phyloP scores from a whole-genome alignment of 2,888 invertebrate genomes.

The Drosophila phalerata region DNA sequence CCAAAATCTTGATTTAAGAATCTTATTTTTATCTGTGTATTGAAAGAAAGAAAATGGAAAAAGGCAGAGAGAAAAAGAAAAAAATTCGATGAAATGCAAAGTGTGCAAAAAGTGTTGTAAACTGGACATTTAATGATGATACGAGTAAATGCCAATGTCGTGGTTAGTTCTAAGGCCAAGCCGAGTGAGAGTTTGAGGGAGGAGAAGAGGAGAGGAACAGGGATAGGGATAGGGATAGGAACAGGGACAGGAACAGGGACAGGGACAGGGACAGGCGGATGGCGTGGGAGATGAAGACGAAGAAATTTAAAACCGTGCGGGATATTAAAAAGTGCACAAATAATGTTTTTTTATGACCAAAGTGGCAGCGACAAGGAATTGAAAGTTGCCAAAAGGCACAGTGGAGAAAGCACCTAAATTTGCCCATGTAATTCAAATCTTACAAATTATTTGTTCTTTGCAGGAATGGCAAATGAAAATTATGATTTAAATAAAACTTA shows the following conservation, averaged over 20 bases:
- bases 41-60: neutral
- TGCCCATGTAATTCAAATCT: no score
- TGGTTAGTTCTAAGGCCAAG: neutral
- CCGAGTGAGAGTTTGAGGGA: no score
- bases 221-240: neutral
- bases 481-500: no score
- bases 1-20: no score
- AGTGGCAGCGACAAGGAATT: slow-evolving; percentile 55
- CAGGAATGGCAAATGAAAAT: no score
- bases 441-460: no score
- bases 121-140: slow-evolving; percentile 36
- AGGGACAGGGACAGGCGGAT: neutral
- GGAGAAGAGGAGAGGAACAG: neutral
- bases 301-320: slow-evolving; percentile 82
- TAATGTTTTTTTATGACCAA: slow-evolving; percentile 81
- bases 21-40: no score
- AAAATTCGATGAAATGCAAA: slow-evolving; percentile 79
- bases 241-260: neutral
- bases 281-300: slow-evolving; percentile 15
- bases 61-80: neutral
- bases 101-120: slow-evolving; percentile 41
- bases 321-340: slow-evolving; percentile 85
- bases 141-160: slow-evolving; percentile 7
- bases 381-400: slow-evolving; percentile 19
- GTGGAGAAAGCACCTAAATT: no score